Conservation (phyloP, 53 echinoderm and acorn worm genomes). For the Luidia sarsii region DNA sequence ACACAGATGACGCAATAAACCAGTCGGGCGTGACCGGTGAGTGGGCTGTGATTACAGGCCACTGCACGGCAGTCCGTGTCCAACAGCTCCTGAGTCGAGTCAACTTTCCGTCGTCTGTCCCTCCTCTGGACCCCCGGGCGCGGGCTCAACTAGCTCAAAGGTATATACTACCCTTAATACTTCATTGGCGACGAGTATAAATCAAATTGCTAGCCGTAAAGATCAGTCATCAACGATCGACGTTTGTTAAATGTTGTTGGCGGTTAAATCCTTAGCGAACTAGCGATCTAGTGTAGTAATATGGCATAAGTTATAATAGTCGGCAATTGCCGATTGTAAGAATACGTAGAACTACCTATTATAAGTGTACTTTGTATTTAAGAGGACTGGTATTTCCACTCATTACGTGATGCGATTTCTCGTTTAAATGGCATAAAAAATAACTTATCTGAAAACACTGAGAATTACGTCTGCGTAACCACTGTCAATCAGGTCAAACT, state of each 20-base stretch:
- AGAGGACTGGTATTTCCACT: background rate
- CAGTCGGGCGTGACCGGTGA: too few relatives aligned
- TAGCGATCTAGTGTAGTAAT: background rate
- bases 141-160: too few relatives aligned
- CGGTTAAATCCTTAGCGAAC: background rate
- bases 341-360: background rate
- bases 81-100: too few relatives aligned
- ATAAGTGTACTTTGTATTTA: background rate
- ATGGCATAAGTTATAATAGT: background rate
- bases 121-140: too few relatives aligned
- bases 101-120: too few relatives aligned
- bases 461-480: background rate
- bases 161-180: too few relatives aligned
- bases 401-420: background rate
- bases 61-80: too few relatives aligned
- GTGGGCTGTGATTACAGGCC: too few relatives aligned
- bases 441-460: background rate
- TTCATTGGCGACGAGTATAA: conserved; percentile 5
- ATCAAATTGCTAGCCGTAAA: background rate
- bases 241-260: background rate
- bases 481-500: conserved; percentile 30
- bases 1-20: too few relatives aligned
- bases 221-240: too few relatives aligned
- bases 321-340: background rate
- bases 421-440: background rate